Conservation (phyloP, 2,113 vertebrate species). For the Thamnophis sirtalis region DNA sequence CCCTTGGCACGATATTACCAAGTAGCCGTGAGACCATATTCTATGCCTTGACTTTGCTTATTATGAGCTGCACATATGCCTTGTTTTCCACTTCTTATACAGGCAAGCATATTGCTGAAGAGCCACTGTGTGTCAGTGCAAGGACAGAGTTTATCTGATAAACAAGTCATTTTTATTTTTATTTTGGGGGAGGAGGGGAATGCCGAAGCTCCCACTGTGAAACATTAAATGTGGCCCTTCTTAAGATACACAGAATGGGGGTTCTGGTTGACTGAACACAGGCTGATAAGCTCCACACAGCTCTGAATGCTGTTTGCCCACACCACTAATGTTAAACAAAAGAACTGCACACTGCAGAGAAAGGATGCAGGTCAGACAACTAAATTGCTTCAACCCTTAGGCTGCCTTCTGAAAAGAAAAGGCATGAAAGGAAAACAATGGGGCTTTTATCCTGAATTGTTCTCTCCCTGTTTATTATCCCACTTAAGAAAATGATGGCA, state of each 20-base stretch:
- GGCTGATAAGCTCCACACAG: slow-evolving; percentile 79
- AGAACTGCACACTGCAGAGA: slow-evolving; percentile 77
- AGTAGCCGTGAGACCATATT: slow-evolving; percentile 36
- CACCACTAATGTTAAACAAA: slow-evolving; percentile 85
- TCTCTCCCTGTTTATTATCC: slow-evolving; percentile 79
- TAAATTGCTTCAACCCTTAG: slow-evolving; percentile 82
- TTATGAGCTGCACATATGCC: slow-evolving; percentile 52
- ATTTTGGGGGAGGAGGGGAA: slow-evolving; percentile 43
- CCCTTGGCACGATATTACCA: not conserved
- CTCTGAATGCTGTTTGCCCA: slow-evolving; percentile 81
- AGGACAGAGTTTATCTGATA: slow-evolving; percentile 80
- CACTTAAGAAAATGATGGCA: slow-evolving; percentile 75
- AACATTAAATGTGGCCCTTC: slow-evolving; percentile 75
- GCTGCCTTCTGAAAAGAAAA: slow-evolving; percentile 78
- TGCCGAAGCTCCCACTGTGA: slow-evolving; percentile 76
- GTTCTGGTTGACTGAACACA: slow-evolving; percentile 75
- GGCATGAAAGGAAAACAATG: slow-evolving; percentile 76
- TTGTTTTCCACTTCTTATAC: slow-evolving; percentile 61
- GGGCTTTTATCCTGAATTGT: slow-evolving; percentile 79
- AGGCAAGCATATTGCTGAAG: slow-evolving; percentile 65
- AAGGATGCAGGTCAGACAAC: slow-evolving; percentile 77
- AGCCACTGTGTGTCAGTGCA: slow-evolving; percentile 71
- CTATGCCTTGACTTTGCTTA: slow-evolving; percentile 51
- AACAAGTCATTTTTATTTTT: slow-evolving; percentile 74
- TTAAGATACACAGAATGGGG: slow-evolving; percentile 75